Evolutionary conservation across 2,888 invertebrate species (phyloP).

Genomic region (Homarus gammarus): DNA sequence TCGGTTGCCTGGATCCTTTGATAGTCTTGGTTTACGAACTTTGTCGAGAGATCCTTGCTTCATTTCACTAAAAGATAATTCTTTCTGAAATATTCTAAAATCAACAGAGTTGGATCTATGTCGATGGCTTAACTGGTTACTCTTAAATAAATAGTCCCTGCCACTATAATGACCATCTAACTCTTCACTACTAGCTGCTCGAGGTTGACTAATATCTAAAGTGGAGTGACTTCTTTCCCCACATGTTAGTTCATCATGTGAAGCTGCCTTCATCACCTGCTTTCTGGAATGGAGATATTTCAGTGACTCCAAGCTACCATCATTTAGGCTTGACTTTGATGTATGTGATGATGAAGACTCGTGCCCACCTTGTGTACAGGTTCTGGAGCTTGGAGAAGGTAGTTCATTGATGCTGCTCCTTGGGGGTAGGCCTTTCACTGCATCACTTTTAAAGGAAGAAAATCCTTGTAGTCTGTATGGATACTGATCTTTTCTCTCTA

Average conservation of each 20-base stretch:
- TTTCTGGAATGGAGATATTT: constrained; percentile 34
- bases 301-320: constrained; percentile 68
- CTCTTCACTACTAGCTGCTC: constrained; percentile 72
- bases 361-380: background rate
- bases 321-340: constrained; percentile 71
- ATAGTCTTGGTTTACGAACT: constrained; percentile 53
- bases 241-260: constrained; percentile 60
- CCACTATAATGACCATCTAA: constrained; percentile 48
- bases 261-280: constrained; percentile 59
- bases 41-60: constrained; percentile 68
- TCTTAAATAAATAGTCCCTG: constrained; percentile 46
- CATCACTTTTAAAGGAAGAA: constrained; percentile 48
- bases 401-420: constrained; percentile 1
- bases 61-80: constrained; percentile 53
- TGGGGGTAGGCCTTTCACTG: background rate
- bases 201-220: constrained; percentile 54
- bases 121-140: constrained; percentile 59
- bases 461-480: constrained; percentile 17
- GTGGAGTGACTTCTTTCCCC: constrained; percentile 43
- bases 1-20: constrained; percentile 69
- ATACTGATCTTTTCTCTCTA: constrained; percentile 38
- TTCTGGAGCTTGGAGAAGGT: background rate
- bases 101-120: constrained; percentile 75
- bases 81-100: constrained; percentile 66
- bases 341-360: constrained; percentile 56